Percentiles rank a stretch among this genome's conserved stretches.
Evolutionary conservation across 1,140 invertebrate genomes (phyloP).

Genomic region (Neomicropteryx cornuta): DNA sequence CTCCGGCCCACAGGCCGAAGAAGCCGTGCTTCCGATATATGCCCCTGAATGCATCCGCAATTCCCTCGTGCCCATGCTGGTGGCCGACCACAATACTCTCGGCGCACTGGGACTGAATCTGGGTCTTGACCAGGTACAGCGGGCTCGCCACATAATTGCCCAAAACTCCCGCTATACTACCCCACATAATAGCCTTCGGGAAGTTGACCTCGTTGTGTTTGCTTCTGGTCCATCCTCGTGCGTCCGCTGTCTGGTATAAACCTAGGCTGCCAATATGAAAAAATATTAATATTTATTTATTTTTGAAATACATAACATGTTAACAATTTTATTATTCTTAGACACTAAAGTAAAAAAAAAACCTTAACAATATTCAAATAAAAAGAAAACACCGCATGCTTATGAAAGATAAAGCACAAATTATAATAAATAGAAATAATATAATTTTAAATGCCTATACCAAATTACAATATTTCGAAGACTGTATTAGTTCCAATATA

Average conservation of each 20-base stretch:
- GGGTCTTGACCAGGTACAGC: conserved; percentile 74
- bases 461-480: too few species aligned
- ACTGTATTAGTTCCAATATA: too few species aligned
- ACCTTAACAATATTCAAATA: too few species aligned
- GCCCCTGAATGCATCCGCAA: conserved; percentile 50
- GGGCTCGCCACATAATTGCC: conserved; percentile 70
- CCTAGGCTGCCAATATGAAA: conserved; percentile 57
- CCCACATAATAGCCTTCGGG: conserved; percentile 52
- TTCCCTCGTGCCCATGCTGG: conserved; percentile 68
- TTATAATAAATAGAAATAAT: neutral
- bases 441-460: neutral
- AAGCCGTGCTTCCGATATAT: conserved; percentile 62
- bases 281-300: neutral
- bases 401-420: neutral
- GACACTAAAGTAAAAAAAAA: too few species aligned
- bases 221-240: conserved; percentile 57
- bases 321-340: too few species aligned
- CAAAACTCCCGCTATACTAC: conserved; percentile 58
- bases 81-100: conserved; percentile 73
- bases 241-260: conserved; percentile 60
- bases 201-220: conserved; percentile 59
- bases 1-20: conserved; percentile 65
- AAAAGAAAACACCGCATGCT: conserved; percentile 7
- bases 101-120: conserved; percentile 58
- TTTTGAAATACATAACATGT: neutral